Base-by-base conservation (phyloP, 2,797 vertebrate species). In the Rhynchotus rufescens region DNA sequence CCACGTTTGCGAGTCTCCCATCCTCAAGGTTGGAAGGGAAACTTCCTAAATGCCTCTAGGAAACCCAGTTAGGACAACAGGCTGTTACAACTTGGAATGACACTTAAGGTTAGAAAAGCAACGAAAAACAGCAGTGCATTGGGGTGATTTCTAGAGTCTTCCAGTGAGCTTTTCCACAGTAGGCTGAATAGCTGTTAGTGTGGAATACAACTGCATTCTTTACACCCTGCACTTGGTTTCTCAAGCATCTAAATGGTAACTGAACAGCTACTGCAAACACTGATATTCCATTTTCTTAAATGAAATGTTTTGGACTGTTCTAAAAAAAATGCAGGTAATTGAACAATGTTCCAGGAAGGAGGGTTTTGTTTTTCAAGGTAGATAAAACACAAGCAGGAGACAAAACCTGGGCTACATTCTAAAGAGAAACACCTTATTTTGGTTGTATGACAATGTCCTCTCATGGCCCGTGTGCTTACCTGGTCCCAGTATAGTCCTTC, bases 181-280 rank as follows among this genome's bases (percentile, higher is more conserved):
- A 15, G 19, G 2, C 1, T 1, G 65, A 42, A 3, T 1, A 36
- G 23, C 8, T 36, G 15, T n/a, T 60, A 42, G 10, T 0, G 0
- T 59, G 59, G 38, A 15, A 26, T 68, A 0, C 5, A n/a, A 25
- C 56, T 32, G 19, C 2, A 54, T 54, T 3, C 67, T 65, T 7
- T 45, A 62, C 7, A 4, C 17, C 38, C 49, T 57, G 30, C 3
- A 1, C 64, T 71, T 40, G 26, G 12, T 26, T 80, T 71, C 69
- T 25, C 7, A 1, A 52, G 10, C 76, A 69, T 61, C 59, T 21
- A 49, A 30, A 80, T 32, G 34, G 15, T 62, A 44, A 40, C 30
- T 40, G 10, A 77, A 6, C 9, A 2, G 22, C 17, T 28, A 9
- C 1, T 62, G 56, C n/a, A 59, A 34, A 6, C 15, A 52, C 34